phyloP scores from a whole-genome alignment of 2,888 invertebrate genomes.

The Cheilosia pagana region DNA sequence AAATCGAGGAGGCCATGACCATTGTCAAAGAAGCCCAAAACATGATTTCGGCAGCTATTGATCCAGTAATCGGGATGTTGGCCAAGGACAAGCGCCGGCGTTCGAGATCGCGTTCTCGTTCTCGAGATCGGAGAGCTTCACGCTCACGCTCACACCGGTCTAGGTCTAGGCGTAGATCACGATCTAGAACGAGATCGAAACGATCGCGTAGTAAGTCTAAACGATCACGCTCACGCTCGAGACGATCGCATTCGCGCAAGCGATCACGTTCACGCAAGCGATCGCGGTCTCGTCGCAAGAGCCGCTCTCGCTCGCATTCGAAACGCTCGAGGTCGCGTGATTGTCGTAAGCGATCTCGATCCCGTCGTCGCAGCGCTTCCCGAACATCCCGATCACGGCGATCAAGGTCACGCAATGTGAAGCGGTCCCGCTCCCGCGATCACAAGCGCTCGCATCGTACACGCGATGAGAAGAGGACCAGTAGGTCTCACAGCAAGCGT shows the following conservation, averaged over 20 bases:
- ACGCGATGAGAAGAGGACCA: slow-evolving; percentile 76
- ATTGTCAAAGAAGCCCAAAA: slow-evolving; percentile 98
- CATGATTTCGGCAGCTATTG: slow-evolving; percentile 96
- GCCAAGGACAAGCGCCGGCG: slow-evolving; percentile 91
- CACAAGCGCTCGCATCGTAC: slow-evolving; percentile 77
- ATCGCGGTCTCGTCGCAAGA: slow-evolving; percentile 85
- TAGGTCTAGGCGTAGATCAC: slow-evolving; percentile 87
- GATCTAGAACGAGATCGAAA: slow-evolving; percentile 84
- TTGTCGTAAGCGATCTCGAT: slow-evolving; percentile 78
- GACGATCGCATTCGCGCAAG: slow-evolving; percentile 85
- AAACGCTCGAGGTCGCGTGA: slow-evolving; percentile 80
- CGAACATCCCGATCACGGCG: slow-evolving; percentile 77
- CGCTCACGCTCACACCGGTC: slow-evolving; percentile 86
- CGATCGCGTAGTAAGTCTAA: slow-evolving; percentile 82
- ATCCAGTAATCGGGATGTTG: slow-evolving; percentile 93
- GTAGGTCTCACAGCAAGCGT: slow-evolving; percentile 80
- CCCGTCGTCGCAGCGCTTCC: slow-evolving; percentile 80
- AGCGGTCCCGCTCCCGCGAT: slow-evolving; percentile 84
- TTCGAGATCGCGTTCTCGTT: slow-evolving; percentile 83
- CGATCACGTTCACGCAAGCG: slow-evolving; percentile 82
- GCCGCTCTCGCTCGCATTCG: slow-evolving; percentile 82
- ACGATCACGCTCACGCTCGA: slow-evolving; percentile 86
- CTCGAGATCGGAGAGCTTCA: slow-evolving; percentile 87
- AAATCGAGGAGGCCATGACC: slow-evolving; percentile 98
- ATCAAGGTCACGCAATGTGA: slow-evolving; percentile 76